Evolutionary conservation across 2,888 invertebrate genomes (phyloP).

Genomic region (Octodonta nipae): DNA sequence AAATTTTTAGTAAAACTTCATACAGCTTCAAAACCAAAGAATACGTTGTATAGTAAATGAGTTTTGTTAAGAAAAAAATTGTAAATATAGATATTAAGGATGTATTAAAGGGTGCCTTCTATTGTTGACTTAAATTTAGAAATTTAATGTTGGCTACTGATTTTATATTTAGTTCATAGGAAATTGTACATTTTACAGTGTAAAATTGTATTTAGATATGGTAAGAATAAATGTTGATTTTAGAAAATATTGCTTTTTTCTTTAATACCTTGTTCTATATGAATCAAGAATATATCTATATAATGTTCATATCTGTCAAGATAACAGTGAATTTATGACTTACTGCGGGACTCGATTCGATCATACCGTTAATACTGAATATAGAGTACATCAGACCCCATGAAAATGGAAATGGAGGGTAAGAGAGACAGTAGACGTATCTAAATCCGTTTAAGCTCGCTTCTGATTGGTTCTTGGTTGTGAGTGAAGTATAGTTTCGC

Average conservation of each 20-base stretch:
- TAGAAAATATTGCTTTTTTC: slow-evolving; percentile 8
- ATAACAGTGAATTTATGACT: no score
- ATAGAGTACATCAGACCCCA: no score
- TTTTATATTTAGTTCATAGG: slow-evolving; percentile 12
- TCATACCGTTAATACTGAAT: no score
- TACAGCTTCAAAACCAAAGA: slow-evolving; percentile 37
- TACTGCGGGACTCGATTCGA: no score
- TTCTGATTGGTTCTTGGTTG: no score
- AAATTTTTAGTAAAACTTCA: slow-evolving; percentile 33
- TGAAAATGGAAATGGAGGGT: no score
- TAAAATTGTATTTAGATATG: slow-evolving; percentile 16
- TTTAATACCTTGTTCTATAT: no score
- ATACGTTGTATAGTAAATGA: slow-evolving; percentile 12
- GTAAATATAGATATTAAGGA: slow-evolving; percentile 14
- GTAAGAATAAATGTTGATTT: slow-evolving; percentile 23
- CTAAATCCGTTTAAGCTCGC: no score
- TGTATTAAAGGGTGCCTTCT: slow-evolving; percentile 20
- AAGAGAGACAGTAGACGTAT: no score
- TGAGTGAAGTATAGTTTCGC: no score
- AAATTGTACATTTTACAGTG: slow-evolving; percentile 18
- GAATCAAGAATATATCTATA: no score
- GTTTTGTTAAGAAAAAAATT: slow-evolving; percentile 8
- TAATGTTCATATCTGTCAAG: no score
- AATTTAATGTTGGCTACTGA: slow-evolving; percentile 11
- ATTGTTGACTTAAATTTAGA: slow-evolving; percentile 13